These are phyloP conservation scores for Dexiosoma caninum DNA, from an alignment of 2,888 invertebrate species.

Conservation along the genomic window DNA sequence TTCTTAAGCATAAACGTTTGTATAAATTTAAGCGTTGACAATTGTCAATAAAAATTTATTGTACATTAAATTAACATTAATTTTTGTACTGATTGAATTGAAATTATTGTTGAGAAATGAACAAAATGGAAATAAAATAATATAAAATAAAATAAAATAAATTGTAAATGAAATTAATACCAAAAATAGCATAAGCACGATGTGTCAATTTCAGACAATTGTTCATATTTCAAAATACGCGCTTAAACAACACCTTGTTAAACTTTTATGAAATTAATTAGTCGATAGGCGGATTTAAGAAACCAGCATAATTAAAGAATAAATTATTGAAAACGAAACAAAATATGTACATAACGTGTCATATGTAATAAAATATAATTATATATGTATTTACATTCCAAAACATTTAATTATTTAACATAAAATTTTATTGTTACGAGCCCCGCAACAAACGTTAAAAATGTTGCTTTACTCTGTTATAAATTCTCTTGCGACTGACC, in stretches of 20 bases:
- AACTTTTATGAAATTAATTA: slow-evolving; percentile 46
- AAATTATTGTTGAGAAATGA: slow-evolving; percentile 46
- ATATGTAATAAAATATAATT: slow-evolving; percentile 40
- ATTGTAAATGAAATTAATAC: no score
- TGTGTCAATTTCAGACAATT: slow-evolving; percentile 59
- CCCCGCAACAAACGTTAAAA: not conserved
- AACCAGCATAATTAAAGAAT: slow-evolving; percentile 2
- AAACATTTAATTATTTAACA: not conserved
- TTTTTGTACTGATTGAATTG: slow-evolving; percentile 32
- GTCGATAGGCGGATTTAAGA: slow-evolving; percentile 38
- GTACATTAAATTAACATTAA: slow-evolving; percentile 57
- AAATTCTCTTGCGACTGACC: not conserved
- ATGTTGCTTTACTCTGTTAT: slow-evolving; percentile 18
- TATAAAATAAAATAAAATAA: no score
- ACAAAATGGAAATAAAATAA: not conserved
- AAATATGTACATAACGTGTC: slow-evolving; percentile 12
- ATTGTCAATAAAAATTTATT: slow-evolving; percentile 59
- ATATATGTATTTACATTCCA: slow-evolving; percentile 6
- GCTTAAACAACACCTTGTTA: slow-evolving; percentile 60
- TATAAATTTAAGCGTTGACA: slow-evolving; percentile 44
- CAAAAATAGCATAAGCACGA: slow-evolving; percentile 59
- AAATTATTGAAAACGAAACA: not conserved
- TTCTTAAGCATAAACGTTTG: not conserved
- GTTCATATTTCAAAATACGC: slow-evolving; percentile 46
- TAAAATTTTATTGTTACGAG: not conserved